Evolutionary conservation across 2,113 vertebrate genomes (phyloP), one percentile per base, ranked within the genome.

Genomic region (Dicentrarchus labrax): DNA sequence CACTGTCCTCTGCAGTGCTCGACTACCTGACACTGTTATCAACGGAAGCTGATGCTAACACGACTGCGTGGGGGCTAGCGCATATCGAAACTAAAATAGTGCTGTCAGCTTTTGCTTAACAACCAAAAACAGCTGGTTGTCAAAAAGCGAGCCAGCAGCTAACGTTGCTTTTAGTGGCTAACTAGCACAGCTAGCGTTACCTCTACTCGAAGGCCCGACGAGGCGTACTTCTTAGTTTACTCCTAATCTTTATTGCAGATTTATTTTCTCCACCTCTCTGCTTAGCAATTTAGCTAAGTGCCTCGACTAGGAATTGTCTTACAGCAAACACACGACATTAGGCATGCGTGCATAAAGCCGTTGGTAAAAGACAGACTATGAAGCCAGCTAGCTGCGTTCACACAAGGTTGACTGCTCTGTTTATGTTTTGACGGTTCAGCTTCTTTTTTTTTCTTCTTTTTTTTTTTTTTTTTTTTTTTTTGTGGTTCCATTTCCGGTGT

Each of bases 351-450:
- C 78, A 69, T 79, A 21, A 72, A 89, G 81, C 68, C 62, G 30
- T 30, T 30, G 30, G 30, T 30, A 30, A 67, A 74, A 86, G 36
- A 62, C 30, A 68, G 60, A 72, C 22, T 56, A 12, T 60, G 47
- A 72, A n/a, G 41, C 36, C 10, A 57, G 78, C 86, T 78, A 75
- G 64, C 83, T 83, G 80, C 87, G 85, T 76, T 45, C 78, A 79
- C 83, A 67, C 84, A 67, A 84, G 85, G 79, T 81, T 89, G 87
- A 45, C 83, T 72, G 80, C 84, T 93, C 84, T 95, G 94, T 95
- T 95, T 95, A 95, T 95, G 94, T 96, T 96, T 95, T 96, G 93
- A 94, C 91, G 74, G 72, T 83, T 88, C 91, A 83, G 85, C 80
- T 88, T 86, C 67, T 89, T 65, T 56, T 86, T 89, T 82, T 85